phyloP scores from a whole-genome alignment of 2,113 vertebrate genomes.

The Ploceus nigricollis region DNA sequence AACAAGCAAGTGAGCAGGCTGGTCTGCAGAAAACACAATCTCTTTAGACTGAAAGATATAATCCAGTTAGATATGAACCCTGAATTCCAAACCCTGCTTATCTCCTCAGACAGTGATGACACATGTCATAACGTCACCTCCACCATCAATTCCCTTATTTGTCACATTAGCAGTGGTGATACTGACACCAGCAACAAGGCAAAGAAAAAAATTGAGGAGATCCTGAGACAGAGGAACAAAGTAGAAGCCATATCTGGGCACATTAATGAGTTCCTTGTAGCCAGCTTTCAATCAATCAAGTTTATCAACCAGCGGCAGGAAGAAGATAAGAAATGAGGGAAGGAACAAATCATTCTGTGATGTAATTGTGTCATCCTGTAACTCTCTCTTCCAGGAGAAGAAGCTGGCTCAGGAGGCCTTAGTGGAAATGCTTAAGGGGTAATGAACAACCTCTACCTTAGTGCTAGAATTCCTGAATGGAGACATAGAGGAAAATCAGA shows the following conservation, averaged over 20 bases:
- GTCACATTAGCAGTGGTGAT: slow-evolving; percentile 78
- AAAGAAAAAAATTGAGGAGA: slow-evolving; percentile 79
- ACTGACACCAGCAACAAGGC: slow-evolving; percentile 82
- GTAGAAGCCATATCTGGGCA: slow-evolving; percentile 80
- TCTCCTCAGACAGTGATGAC: slow-evolving; percentile 77
- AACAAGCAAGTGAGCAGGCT: slow-evolving; percentile 73
- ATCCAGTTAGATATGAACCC: slow-evolving; percentile 75
- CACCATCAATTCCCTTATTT: slow-evolving; percentile 83
- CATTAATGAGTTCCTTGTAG: slow-evolving; percentile 85
- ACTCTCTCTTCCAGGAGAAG: slow-evolving; percentile 75
- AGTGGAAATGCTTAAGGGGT: slow-evolving; percentile 80
- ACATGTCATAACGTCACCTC: slow-evolving; percentile 77
- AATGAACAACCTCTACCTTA: slow-evolving; percentile 76
- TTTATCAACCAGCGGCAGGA: slow-evolving; percentile 81
- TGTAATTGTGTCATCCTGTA: slow-evolving; percentile 81
- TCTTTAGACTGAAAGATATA: slow-evolving; percentile 75
- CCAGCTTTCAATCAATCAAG: slow-evolving; percentile 82
- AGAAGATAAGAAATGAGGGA: slow-evolving; percentile 79
- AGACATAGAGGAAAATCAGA: slow-evolving; percentile 75
- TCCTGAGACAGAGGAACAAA: slow-evolving; percentile 80
- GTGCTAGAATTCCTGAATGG: slow-evolving; percentile 76
- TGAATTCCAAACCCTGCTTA: slow-evolving; percentile 72
- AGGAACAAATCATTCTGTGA: slow-evolving; percentile 78
- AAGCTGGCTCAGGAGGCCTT: slow-evolving; percentile 76
- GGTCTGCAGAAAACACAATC: slow-evolving; percentile 59